phyloP scores from a whole-genome alignment of 2,797 vertebrate species.

The Silurus lanzhouensis region DNA sequence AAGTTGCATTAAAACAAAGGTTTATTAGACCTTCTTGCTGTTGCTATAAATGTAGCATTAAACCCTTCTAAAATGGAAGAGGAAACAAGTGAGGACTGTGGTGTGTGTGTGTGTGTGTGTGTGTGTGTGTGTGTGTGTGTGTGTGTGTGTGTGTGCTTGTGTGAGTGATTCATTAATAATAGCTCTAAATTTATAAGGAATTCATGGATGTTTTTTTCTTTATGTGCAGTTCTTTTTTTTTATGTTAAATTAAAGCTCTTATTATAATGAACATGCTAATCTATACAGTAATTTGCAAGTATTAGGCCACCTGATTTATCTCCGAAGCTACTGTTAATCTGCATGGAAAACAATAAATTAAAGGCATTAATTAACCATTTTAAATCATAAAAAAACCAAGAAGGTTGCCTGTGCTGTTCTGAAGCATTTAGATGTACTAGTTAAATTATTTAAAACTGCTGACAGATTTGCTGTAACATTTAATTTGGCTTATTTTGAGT shows the following conservation, averaged over 20 bases:
- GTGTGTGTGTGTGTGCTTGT: not conserved
- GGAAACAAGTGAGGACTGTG: not conserved
- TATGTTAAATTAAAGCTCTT: not conserved
- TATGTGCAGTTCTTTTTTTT: not conserved
- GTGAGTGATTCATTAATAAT: not conserved
- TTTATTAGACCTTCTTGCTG: conserved; percentile 52
- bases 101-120: not conserved
- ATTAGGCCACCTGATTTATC: not conserved
- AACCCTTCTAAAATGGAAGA: conserved; percentile 52
- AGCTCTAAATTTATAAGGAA: conserved; percentile 27
- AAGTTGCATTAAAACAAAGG: conserved; percentile 49
- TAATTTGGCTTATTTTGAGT: not conserved
- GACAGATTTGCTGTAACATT: not conserved
- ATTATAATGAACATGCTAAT: conserved; percentile 17
- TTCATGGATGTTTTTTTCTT: conserved; percentile 8
- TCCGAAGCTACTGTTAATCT: not conserved
- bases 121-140: not conserved
- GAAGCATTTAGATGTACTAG: not conserved
- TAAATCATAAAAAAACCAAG: not conserved
- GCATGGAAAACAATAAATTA: not conserved
- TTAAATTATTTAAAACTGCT: not conserved
- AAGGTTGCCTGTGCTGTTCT: not conserved
- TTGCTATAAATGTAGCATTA: conserved; percentile 56
- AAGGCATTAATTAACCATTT: not conserved
- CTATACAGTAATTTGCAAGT: not conserved